Percentiles rank a stretch among this genome's conserved stretches.
Evolutionary conservation across 1,140 invertebrate genomes (phyloP).

Genomic region (Laupala kohalensis): DNA sequence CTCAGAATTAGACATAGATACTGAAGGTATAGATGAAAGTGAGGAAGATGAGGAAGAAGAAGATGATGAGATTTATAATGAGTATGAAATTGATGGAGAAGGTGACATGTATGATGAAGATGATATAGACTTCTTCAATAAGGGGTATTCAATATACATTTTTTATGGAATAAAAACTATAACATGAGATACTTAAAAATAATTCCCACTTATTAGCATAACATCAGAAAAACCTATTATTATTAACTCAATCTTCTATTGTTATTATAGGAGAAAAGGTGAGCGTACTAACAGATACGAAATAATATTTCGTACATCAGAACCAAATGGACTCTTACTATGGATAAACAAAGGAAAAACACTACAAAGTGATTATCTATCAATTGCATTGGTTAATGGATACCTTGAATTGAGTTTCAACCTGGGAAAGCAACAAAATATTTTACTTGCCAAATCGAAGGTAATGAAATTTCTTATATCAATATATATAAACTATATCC

Average conservation of each 20-base stretch:
- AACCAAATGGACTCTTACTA: constrained; percentile 49
- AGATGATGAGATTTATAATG: constrained; percentile 21
- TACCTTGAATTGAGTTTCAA: constrained; percentile 48
- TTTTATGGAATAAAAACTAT: neutral
- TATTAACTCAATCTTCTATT: neutral
- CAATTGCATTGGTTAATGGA: constrained; percentile 44
- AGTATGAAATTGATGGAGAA: constrained; percentile 21
- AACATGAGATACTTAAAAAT: too few relatives aligned
- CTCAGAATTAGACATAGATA: constrained; percentile 11
- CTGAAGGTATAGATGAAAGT: constrained; percentile 15
- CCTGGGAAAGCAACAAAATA: constrained; percentile 40
- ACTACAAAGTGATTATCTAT: constrained; percentile 38
- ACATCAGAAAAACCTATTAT: too few relatives aligned
- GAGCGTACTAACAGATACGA: constrained; percentile 56
- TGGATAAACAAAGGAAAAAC: constrained; percentile 43
- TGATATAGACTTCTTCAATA: constrained; percentile 16
- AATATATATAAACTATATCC: neutral
- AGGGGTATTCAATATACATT: constrained; percentile 8
- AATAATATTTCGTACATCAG: constrained; percentile 51
- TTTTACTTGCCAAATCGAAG: constrained; percentile 39
- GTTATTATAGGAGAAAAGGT: constrained; percentile 37
- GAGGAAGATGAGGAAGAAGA: constrained; percentile 21
- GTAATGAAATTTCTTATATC: constrained; percentile 20
- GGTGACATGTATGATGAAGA: constrained; percentile 21
- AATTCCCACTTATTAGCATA: too few relatives aligned